Evolutionary conservation across 2,797 vertebrate genomes (phyloP).

Genomic region (Malurus splendens): DNA sequence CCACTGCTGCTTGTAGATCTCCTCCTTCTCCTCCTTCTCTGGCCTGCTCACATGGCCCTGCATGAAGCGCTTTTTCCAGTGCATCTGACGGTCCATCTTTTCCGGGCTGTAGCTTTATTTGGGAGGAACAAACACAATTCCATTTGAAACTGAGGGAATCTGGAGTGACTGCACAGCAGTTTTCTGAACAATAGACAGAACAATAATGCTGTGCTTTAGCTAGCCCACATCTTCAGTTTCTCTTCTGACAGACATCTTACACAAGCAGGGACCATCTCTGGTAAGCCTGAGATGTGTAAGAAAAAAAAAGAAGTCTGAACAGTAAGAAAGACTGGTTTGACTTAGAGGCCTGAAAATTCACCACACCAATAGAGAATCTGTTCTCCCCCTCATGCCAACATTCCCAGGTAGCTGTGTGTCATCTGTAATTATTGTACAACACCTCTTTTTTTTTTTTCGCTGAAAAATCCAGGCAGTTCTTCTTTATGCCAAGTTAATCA

Average conservation of each 20-base stretch:
- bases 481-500: not conserved
- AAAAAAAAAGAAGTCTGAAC: not conserved
- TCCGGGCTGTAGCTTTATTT: slow-evolving; percentile 77
- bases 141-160: accelerated
- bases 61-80: slow-evolving; percentile 86
- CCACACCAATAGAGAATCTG: not conserved
- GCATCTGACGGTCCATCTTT: slow-evolving; percentile 72
- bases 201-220: not conserved
- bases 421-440: not conserved
- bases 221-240: not conserved
- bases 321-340: not conserved
- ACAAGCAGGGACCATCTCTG: not conserved
- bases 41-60: slow-evolving; percentile 79
- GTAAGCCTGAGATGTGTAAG: not conserved
- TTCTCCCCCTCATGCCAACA: not conserved
- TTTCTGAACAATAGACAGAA: not conserved
- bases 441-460: not conserved
- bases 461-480: not conserved
- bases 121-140: not conserved
- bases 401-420: not conserved
- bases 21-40: slow-evolving; percentile 89
- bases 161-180: not conserved
- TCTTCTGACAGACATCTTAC: not conserved
- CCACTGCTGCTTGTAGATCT: slow-evolving; percentile 87
- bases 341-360: not conserved